A percentile compares a stretch with the other conserved stretches of the same genome.
Conservation (phyloP, 1,140 invertebrate genomes). For the Hestina assimilis region DNA sequence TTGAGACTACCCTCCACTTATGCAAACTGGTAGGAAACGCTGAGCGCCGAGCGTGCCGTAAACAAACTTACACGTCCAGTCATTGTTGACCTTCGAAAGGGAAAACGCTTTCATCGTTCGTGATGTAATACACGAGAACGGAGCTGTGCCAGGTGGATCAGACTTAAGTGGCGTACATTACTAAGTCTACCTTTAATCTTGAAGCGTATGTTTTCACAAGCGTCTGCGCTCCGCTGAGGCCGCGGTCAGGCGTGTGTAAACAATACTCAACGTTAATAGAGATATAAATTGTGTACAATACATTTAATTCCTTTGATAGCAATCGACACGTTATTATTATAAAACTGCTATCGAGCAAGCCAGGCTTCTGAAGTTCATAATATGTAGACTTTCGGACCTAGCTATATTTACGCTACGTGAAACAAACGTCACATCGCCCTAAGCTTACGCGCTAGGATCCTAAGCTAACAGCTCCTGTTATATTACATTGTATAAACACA, state of each 20-base stretch:
- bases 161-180: conserved; percentile 32
- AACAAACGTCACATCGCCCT: conserved; percentile 43
- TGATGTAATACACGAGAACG: conserved; percentile 24
- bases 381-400: conserved; percentile 32
- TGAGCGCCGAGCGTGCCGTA: conserved; percentile 68
- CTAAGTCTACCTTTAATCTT: conserved; percentile 68
- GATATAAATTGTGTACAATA: conserved; percentile 71
- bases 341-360: conserved; percentile 47
- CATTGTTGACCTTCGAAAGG: conserved; percentile 39
- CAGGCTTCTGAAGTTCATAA: conserved; percentile 39
- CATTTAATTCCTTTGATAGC: conserved; percentile 67
- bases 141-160: conserved; percentile 31
- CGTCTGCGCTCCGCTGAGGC: conserved; percentile 52
- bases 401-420: conserved; percentile 36
- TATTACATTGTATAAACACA: conserved; percentile 34
- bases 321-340: conserved; percentile 54
- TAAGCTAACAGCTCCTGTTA: conserved; percentile 43
- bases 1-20: conserved; percentile 73
- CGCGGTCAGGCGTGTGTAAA: conserved; percentile 62
- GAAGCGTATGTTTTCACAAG: conserved; percentile 65
- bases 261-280: conserved; percentile 73
- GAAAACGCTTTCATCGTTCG: conserved; percentile 23
- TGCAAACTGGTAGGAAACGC: conserved; percentile 72
- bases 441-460: conserved; percentile 36
- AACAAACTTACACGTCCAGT: conserved; percentile 63